phyloP scores from a whole-genome alignment of 2,888 invertebrate species.

The Agriopis aurantiaria region DNA sequence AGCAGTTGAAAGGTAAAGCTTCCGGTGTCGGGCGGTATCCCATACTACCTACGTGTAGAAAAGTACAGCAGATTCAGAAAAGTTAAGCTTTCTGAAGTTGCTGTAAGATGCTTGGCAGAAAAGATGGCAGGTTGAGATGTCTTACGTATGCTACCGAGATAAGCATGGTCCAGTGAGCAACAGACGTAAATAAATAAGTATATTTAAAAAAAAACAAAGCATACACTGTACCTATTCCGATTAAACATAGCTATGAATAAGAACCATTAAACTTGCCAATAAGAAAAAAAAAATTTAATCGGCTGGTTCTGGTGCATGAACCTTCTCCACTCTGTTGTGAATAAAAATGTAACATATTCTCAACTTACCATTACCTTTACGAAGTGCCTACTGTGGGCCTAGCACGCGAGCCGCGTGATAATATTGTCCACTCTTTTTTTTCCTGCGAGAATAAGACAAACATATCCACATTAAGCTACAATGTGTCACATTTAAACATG shows the following conservation, averaged over 20 bases:
- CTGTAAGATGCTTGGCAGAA: conserved; percentile 3
- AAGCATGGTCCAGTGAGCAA: not conserved
- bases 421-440: too few species aligned
- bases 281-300: not conserved
- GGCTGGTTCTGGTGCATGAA: too few species aligned
- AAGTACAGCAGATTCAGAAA: not conserved
- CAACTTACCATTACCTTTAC: not conserved
- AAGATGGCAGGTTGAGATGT: conserved; percentile 7
- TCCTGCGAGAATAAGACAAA: too few species aligned
- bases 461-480: too few species aligned
- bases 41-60: conserved; percentile 1
- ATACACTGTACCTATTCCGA: too few species aligned
- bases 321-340: not conserved
- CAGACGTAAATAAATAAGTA: too few species aligned
- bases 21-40: conserved; percentile 38
- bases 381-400: not conserved
- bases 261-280: not conserved
- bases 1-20: conserved; percentile 26
- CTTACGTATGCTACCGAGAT: not conserved
- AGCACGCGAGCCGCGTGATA: too few species aligned
- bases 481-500: too few species aligned
- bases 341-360: not conserved
- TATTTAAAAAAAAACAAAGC: too few species aligned
- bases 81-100: not conserved
- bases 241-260: too few species aligned